Conservation (phyloP, 2,797 vertebrate species). For the Yasuhikotakia modesta region DNA sequence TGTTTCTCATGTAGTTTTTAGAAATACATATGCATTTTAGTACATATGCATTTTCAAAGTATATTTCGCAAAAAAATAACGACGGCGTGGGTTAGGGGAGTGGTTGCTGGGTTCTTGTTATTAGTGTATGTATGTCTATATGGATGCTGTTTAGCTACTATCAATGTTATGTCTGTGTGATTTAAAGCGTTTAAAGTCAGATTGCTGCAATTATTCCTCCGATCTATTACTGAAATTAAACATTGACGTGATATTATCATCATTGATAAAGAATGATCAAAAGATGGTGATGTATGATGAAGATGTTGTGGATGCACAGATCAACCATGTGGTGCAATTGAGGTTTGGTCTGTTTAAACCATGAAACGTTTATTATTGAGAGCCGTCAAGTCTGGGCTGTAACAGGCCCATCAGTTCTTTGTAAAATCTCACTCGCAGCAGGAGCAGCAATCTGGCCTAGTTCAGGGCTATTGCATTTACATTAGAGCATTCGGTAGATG, state of each 20-base stretch:
- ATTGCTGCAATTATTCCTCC: background rate
- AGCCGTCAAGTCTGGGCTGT: background rate
- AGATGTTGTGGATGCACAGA: background rate
- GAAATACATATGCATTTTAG: no score
- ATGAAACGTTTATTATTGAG: background rate
- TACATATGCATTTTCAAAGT: background rate
- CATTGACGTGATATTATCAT: background rate
- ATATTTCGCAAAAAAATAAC: background rate
- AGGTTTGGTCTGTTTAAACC: background rate
- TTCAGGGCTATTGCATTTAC: background rate
- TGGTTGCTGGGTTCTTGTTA: background rate
- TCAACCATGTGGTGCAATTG: background rate
- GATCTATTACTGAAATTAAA: background rate
- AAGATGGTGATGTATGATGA: background rate
- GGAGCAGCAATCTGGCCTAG: conserved; percentile 4
- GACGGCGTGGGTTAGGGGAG: background rate
- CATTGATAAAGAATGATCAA: background rate
- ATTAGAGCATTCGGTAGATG: no score
- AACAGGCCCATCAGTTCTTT: background rate
- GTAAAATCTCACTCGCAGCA: background rate
- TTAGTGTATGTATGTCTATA: background rate
- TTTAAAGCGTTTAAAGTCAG: background rate
- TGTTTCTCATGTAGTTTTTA: background rate
- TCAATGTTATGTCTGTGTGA: background rate
- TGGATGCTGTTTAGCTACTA: background rate